These are phyloP conservation scores for Meteorus cinctellus DNA, from an alignment of 2,888 invertebrate species.

Conservation along the genomic window DNA sequence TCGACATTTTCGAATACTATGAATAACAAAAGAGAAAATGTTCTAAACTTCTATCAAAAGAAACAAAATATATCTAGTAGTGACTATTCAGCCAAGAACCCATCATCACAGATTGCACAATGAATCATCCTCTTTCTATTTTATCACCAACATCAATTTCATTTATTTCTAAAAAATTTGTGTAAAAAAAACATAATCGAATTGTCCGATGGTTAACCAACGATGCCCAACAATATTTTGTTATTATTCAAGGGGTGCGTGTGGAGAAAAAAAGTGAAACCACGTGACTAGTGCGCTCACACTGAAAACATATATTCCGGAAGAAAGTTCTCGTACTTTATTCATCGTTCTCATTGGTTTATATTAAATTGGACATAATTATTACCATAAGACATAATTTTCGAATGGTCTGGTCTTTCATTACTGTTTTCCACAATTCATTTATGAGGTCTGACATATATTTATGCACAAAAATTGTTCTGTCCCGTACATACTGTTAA, in stretches of 20 bases:
- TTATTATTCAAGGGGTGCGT: constrained; percentile 42
- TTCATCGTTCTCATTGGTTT: background rate
- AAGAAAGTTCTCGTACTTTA: constrained; percentile 46
- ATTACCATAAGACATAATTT: constrained; percentile 30
- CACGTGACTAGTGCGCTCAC: constrained; percentile 72
- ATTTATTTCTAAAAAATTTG: constrained; percentile 38
- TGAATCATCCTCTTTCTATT: constrained; percentile 53
- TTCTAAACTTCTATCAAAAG: no score
- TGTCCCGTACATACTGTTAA: background rate
- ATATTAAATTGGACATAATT: constrained; percentile 42
- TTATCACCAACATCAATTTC: constrained; percentile 6
- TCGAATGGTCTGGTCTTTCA: constrained; percentile 22
- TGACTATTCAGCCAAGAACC: constrained; percentile 48
- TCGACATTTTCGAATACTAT: constrained; percentile 9
- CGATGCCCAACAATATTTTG: constrained; percentile 38
- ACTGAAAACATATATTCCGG: constrained; percentile 61
- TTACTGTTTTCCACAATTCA: constrained; percentile 29
- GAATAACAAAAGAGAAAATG: background rate
- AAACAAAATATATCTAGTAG: constrained; percentile 43
- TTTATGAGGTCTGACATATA: constrained; percentile 23
- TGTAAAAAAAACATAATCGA: constrained; percentile 53
- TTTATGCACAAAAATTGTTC: constrained; percentile 16
- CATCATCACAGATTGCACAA: constrained; percentile 62
- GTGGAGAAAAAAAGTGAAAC: constrained; percentile 66
- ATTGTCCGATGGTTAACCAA: constrained; percentile 33